Base-by-base conservation (phyloP, 2,113 vertebrate genomes). In the Leiothrix lutea region DNA sequence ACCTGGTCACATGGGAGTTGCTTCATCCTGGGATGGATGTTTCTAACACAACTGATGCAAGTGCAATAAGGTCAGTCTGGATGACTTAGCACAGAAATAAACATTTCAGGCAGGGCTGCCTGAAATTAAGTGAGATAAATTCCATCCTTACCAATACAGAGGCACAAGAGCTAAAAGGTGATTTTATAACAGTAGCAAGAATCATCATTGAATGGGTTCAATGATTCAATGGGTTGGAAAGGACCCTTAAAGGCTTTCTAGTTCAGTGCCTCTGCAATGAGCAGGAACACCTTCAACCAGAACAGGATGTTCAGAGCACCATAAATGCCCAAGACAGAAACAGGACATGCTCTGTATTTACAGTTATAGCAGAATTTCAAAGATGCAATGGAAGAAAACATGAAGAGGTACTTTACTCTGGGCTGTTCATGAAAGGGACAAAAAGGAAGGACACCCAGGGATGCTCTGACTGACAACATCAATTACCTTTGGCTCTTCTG, bases 1-100 rank as follows among this genome's bases (percentile, higher is more conserved):
- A 21, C 21, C 53, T 64, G 44, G 12, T 4, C 6, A 1, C 0
- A 1, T n/a, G 16, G 38, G 22, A 73, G 20, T 60, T 14, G 19
- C 33, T 89, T 70, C 42, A 42, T 42, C 29, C 50, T 70, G 31
- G 33, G 11, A 16, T 50, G 36, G 29, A 2, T 42, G 25, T 70
- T 74, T 47, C 28, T 24, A 40, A 60, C 40, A 56, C 56, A 44
- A 8, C 29, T 56, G 25, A 38, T n/a, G 33, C 19, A 42, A 79
- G 8, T 1, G 3, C 65, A 36, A 1, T 29, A 61, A 51, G 40
- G 21, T 70, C 29, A 51, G 28, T 38, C 40, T 26, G 38, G 9
- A 42, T 64, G 54, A 64, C 28, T 35, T 35, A 29, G 19, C 33
- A 25, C 48, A 40, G 54, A 45, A 89, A 29, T 29, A 54, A 81